phyloP scores from a whole-genome alignment of 2,113 vertebrate genomes.

The Suricata suricatta region DNA sequence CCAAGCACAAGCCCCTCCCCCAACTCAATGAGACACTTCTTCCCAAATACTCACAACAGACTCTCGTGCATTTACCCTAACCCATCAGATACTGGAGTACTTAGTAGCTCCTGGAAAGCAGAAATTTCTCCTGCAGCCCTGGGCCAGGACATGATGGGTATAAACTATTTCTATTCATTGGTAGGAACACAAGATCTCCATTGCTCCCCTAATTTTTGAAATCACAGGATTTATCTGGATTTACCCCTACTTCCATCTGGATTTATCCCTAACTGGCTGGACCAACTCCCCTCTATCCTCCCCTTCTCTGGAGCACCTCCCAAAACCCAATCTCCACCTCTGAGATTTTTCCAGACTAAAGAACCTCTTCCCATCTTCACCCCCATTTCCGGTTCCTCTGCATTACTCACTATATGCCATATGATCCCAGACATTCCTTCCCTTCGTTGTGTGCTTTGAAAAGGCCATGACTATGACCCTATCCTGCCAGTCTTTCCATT shows the following conservation, averaged over 20 bases:
- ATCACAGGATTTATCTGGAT: not conserved
- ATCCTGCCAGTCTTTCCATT: not conserved
- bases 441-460: not conserved
- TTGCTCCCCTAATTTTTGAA: not conserved
- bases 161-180: not conserved
- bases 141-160: not conserved
- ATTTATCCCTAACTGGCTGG: not conserved
- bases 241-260: not conserved
- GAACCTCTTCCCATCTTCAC: not conserved
- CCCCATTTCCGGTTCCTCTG: not conserved
- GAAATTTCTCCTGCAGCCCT: not conserved
- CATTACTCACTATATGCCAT: not conserved
- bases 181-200: not conserved
- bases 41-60: not conserved
- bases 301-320: not conserved
- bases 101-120: not conserved
- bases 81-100: too few species aligned
- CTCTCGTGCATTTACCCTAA: not conserved
- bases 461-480: not conserved
- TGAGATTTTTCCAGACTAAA: not conserved
- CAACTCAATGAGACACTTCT: not conserved
- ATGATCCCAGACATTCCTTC: not conserved
- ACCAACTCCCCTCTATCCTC: not conserved
- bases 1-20: not conserved
- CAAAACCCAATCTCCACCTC: not conserved